Evolutionary conservation across 2,113 vertebrate genomes (phyloP).

Genomic region (Herpetotheres cachinnans): DNA sequence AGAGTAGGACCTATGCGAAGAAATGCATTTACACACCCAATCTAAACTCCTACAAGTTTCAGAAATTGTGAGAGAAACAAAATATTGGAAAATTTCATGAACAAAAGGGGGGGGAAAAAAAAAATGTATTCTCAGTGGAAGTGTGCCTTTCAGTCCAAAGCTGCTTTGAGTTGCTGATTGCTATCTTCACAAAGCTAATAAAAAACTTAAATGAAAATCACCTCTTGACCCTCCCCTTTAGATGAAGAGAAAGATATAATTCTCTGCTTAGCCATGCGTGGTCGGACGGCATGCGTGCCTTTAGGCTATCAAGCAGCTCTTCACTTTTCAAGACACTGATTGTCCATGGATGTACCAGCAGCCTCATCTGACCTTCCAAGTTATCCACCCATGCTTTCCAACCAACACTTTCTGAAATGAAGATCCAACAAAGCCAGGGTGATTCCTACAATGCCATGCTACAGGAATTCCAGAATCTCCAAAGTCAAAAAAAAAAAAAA

Average conservation of each 20-base stretch:
- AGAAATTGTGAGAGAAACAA: background rate
- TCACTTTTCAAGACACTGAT: background rate
- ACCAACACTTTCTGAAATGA: background rate
- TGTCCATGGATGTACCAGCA: background rate
- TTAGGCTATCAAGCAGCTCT: background rate
- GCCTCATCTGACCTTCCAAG: background rate
- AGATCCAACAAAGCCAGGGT: background rate
- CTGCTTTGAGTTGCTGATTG: background rate
- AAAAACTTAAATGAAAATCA: background rate
- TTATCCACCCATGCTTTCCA: background rate
- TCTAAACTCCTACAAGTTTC: background rate
- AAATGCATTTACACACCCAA: rapidly evolving
- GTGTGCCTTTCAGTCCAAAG: background rate
- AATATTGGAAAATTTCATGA: background rate
- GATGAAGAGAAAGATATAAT: background rate
- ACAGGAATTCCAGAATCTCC: background rate
- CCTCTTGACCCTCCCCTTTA: background rate
- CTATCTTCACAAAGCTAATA: background rate
- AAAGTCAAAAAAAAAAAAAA: background rate
- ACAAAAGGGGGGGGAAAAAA: background rate
- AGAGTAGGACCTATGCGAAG: background rate
- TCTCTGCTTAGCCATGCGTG: background rate
- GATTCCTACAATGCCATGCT: background rate
- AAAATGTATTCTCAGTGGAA: background rate
- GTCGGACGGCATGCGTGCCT: background rate